Base-by-base conservation (phyloP, 2,797 vertebrate genomes). In the Podarcis siculus region DNA sequence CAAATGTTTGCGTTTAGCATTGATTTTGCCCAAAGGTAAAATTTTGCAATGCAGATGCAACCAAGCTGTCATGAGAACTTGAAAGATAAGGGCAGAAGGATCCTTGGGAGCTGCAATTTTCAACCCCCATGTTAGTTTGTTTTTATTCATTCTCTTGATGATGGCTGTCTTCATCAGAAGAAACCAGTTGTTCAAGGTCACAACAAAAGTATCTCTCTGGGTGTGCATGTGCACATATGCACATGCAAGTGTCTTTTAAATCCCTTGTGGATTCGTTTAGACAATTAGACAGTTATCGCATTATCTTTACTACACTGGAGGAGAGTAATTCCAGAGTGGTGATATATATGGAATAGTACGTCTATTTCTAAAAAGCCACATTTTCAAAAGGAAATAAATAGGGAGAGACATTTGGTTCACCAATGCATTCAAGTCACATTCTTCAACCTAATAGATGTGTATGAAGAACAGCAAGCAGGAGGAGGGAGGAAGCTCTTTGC, bases 261-360 rank as follows among this genome's bases (percentile, higher is more conserved):
- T 90, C 83, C 95, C 88, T 95, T 87, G 55, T 92, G 94, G 94
- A 94, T 90, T 93, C 83, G n/a, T 92, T 95, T 92, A 92, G 89
- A 78, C 81, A 94, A 93, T 96, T 95, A 94, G 94, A 94, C 79
- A 93, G 84, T 93, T 91, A 94, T 92, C 92, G 80, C 94, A 86
- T 93, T 92, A 94, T 83, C 78, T 91, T 93, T 90, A 92, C 90
- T 92, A 84, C 93, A 85, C 91, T 61, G 25, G 69, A 89, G 93
- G 85, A 89, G 89, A 82, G 66, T 94, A 90, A 90, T 89, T 88
- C 87, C 58, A 89, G 86, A 89, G 75, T 77, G 86, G 88, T 75
- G 93, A 93, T 87, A 92, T 37, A 92, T 91, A 87, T 90, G 82
- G 86, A 91, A 91, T 94, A 94, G 92, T 93, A 91, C 87, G 39